Evolutionary conservation across 2,113 vertebrate genomes (phyloP).

Genomic region (Turdus rufiventris): DNA sequence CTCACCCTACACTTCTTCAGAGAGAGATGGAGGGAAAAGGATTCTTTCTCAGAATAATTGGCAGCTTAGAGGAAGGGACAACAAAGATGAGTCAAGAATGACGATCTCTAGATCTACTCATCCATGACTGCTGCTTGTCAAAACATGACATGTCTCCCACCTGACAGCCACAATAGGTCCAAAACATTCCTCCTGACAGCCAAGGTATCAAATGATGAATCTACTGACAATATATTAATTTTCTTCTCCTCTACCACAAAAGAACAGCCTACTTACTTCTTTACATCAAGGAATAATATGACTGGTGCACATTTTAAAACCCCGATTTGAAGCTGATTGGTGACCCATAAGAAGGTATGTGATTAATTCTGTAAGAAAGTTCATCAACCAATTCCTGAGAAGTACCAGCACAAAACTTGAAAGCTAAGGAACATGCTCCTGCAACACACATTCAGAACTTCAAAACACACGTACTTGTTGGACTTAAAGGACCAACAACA

Average conservation of each 20-base stretch:
- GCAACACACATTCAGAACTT: neutral
- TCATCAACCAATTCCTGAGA: neutral
- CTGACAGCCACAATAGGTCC: neutral
- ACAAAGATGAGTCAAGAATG: neutral
- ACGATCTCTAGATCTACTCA: neutral
- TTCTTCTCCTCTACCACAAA: neutral
- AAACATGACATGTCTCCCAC: neutral
- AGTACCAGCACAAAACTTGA: conserved; percentile 9
- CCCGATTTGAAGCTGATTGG: neutral
- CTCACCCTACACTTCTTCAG: neutral
- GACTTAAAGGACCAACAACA: conserved; percentile 32
- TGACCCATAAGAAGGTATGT: neutral
- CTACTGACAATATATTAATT: neutral
- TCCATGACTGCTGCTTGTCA: neutral
- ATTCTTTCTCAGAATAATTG: neutral
- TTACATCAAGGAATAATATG: neutral
- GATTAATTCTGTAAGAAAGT: conserved; percentile 1
- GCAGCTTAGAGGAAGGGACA: neutral
- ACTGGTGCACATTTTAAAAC: neutral
- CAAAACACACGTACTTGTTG: conserved; percentile 10
- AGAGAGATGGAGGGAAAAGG: neutral
- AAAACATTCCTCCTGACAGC: neutral
- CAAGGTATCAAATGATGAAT: neutral
- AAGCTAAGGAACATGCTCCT: conserved; percentile 39
- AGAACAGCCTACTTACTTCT: neutral